These are phyloP conservation scores for Tinea pellionella DNA, from an alignment of 2,888 invertebrate genomes.

Conservation along the genomic window DNA sequence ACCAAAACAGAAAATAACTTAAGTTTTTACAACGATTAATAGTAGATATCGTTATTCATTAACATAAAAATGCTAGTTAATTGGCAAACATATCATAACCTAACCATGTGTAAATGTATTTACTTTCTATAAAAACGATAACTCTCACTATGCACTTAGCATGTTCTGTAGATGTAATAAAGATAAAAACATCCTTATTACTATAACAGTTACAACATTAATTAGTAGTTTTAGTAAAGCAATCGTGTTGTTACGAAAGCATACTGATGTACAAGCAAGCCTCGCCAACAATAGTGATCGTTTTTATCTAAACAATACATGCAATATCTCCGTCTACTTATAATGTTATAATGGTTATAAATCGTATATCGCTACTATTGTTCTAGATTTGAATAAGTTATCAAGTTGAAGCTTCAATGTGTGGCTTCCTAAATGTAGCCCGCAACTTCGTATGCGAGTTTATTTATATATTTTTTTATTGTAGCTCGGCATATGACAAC, in stretches of 20 bases:
- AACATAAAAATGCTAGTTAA: neutral
- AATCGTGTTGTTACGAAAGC: conserved; percentile 8
- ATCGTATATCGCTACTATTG: neutral
- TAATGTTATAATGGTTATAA: neutral
- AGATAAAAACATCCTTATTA: neutral
- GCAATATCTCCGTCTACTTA: neutral
- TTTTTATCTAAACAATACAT: neutral
- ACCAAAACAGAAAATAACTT: neutral
- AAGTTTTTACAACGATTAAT: neutral
- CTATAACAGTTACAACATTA: conserved; percentile 7
- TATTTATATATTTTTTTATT: too few species aligned
- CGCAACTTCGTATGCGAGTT: too few species aligned
- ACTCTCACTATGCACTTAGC: neutral
- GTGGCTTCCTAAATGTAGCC: too few species aligned
- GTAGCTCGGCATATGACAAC: too few species aligned
- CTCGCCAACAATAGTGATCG: conserved; percentile 2
- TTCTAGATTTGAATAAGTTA: neutral
- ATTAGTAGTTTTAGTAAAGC: conserved; percentile 7
- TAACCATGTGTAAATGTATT: neutral
- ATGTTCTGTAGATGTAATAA: neutral
- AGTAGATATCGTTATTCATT: neutral
- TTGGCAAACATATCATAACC: neutral
- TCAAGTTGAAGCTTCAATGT: neutral
- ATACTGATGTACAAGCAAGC: conserved; percentile 4
- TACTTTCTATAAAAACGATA: neutral